A percentile compares a stretch with the other conserved stretches of the same genome.
These are phyloP conservation scores for Lucilia cuprina DNA, from an alignment of 1,140 invertebrate species.

Conservation along the genomic window DNA sequence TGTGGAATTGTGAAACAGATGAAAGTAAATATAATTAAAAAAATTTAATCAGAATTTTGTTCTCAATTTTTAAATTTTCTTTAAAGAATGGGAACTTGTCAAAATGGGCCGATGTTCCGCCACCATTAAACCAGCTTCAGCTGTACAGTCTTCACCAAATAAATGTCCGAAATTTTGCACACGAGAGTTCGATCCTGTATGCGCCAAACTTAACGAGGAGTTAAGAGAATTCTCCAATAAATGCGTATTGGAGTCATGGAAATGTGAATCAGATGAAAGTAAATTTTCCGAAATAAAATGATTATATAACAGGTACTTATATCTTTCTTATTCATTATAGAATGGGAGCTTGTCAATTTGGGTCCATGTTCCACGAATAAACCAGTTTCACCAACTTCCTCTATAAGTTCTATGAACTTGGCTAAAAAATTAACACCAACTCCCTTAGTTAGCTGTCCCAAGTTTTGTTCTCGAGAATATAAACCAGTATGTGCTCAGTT, in stretches of 20 bases:
- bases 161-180: not conserved
- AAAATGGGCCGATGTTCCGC: not conserved
- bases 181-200: not conserved
- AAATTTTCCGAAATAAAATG: no score
- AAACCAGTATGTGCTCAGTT: not conserved
- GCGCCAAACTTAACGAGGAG: not conserved
- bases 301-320: not conserved
- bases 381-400: no score
- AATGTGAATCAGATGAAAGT: no score
- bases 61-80: no score
- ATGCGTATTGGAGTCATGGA: not conserved
- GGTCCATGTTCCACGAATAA: not conserved
- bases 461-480: not conserved
- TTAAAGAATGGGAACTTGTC: not conserved
- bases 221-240: not conserved
- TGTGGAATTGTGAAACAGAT: not conserved
- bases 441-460: not conserved
- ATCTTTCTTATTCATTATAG: not conserved
- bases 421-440: no score
- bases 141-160: not conserved
- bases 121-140: no score
- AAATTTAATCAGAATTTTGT: no score
- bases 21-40: not conserved
- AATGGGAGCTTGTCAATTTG: not conserved
- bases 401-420: no score